Percentiles rank a stretch among this genome's conserved stretches.
Conservation (phyloP, 2,888 invertebrate species). For the Drosophila fungiperda region DNA sequence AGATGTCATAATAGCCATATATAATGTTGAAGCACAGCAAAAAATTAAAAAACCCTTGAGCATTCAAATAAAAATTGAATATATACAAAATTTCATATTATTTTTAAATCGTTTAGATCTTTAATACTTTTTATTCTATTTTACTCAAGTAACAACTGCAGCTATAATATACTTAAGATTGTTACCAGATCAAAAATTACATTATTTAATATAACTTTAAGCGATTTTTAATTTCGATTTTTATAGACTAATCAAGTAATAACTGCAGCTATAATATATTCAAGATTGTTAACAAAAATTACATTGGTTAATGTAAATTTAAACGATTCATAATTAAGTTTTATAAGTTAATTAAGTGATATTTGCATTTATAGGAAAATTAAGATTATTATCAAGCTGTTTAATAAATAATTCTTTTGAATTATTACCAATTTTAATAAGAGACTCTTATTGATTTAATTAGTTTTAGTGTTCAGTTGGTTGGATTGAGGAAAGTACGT, state of each 20-base stretch:
- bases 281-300: background rate
- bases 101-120: background rate
- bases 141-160: background rate
- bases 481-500: slow-evolving; percentile 13
- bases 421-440: background rate
- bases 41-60: background rate
- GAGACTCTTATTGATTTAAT: slow-evolving; percentile 22
- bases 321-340: background rate
- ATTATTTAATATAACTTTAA: too few relatives aligned
- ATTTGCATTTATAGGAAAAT: background rate
- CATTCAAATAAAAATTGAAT: background rate
- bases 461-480: slow-evolving; percentile 15
- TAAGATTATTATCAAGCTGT: background rate
- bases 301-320: background rate
- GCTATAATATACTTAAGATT: background rate
- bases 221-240: too few relatives aligned
- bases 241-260: too few relatives aligned
- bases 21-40: background rate
- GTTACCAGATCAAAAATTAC: too few relatives aligned
- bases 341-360: background rate
- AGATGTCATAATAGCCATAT: too few relatives aligned
- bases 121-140: too few relatives aligned
- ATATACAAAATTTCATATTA: background rate
- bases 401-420: background rate
- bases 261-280: background rate